Percentiles rank a stretch among this genome's conserved stretches.
phyloP scores from a whole-genome alignment of 2,888 invertebrate genomes.

The Lucinisca nassula region DNA sequence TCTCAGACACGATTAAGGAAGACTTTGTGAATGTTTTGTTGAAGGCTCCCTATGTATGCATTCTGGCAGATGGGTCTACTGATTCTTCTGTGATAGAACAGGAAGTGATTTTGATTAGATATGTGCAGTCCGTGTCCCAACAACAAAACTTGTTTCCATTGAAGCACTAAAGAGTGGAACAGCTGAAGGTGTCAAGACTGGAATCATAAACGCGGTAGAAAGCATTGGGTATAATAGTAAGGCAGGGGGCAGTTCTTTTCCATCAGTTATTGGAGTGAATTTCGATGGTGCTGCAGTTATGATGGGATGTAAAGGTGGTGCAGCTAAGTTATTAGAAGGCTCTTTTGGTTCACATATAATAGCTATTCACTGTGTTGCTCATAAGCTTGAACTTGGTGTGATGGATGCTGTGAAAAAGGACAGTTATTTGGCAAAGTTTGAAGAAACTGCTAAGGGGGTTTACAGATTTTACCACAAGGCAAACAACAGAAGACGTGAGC shows the following conservation, averaged over 20 bases:
- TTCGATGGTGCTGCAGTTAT: slow-evolving; percentile 6
- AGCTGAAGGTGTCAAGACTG: neutral
- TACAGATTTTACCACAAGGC: neutral
- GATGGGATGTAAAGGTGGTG: neutral
- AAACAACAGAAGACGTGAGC: neutral
- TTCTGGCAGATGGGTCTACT: neutral
- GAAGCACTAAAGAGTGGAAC: neutral
- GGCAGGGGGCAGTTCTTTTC: neutral
- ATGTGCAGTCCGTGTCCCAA: neutral
- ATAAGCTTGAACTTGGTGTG: slow-evolving; percentile 20
- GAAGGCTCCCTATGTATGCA: neutral
- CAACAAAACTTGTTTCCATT: neutral
- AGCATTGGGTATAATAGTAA: too few species aligned
- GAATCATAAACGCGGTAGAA: neutral
- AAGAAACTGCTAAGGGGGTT: neutral
- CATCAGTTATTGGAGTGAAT: neutral
- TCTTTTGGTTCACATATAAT: neutral
- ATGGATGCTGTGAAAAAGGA: slow-evolving; percentile 12
- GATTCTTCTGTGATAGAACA: slow-evolving; percentile 15
- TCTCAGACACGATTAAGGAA: neutral
- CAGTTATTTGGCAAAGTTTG: neutral
- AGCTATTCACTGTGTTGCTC: slow-evolving; percentile 2
- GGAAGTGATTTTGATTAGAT: slow-evolving; percentile 7
- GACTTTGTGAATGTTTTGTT: neutral
- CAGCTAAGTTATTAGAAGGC: neutral